Percentiles rank a stretch among this genome's conserved stretches.
phyloP scores from a whole-genome alignment of 2,113 vertebrate genomes.

The Capra hircus region DNA sequence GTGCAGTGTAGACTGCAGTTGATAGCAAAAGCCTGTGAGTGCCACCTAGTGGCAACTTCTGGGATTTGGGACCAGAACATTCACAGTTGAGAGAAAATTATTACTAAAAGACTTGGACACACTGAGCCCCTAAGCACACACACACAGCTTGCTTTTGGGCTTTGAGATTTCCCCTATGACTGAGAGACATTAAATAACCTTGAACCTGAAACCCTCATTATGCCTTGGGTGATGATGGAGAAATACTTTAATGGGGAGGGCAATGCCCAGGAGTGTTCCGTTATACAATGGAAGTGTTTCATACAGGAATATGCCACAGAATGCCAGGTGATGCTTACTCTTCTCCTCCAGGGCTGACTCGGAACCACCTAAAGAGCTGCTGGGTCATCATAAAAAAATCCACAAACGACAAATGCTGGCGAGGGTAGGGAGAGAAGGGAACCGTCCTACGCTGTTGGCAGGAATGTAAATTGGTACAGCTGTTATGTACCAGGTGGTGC shows the following conservation, averaged over 20 bases:
- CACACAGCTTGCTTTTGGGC: not conserved
- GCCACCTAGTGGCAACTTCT: constrained; percentile 6
- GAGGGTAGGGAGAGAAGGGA: not conserved
- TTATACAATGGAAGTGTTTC: not conserved
- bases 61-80: not conserved
- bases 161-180: not conserved
- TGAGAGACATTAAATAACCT: not conserved
- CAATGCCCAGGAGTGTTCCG: not conserved
- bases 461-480: not conserved
- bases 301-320: not conserved
- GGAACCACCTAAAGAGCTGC: not conserved
- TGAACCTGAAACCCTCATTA: not conserved
- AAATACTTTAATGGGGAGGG: not conserved
- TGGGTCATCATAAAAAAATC: not conserved
- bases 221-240: not conserved
- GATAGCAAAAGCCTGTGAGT: not conserved
- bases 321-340: not conserved
- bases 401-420: not conserved
- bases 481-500: not conserved
- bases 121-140: not conserved
- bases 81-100: not conserved
- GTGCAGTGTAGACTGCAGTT: not conserved
- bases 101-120: not conserved
- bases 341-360: not conserved
- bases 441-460: not conserved